These are phyloP conservation scores for Drosophila pegasa DNA, from an alignment of 2,888 invertebrate genomes.

Conservation along the genomic window DNA sequence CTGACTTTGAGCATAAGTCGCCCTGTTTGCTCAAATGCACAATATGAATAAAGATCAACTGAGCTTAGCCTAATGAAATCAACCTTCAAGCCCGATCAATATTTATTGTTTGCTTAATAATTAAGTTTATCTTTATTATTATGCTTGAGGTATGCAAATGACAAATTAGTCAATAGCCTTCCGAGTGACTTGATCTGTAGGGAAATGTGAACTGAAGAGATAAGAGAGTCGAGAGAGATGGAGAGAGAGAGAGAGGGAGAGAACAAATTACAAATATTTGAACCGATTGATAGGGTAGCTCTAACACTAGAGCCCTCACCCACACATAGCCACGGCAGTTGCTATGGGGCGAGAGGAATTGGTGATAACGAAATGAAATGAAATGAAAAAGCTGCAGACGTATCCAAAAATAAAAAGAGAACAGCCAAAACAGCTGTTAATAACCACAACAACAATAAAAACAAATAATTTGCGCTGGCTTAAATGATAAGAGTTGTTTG, in stretches of 20 bases:
- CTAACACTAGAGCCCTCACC: too few species aligned
- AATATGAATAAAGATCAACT: slow-evolving; percentile 29
- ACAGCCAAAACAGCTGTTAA: slow-evolving; percentile 15
- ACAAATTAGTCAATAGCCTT: background rate
- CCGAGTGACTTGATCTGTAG: background rate
- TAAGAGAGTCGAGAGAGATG: background rate
- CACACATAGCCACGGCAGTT: background rate
- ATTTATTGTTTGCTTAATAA: slow-evolving; percentile 7
- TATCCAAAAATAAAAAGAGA: slow-evolving; percentile 5
- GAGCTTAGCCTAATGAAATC: slow-evolving; percentile 9
- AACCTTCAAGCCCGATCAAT: slow-evolving; percentile 10
- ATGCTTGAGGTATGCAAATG: slow-evolving; percentile 7
- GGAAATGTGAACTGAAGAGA: background rate
- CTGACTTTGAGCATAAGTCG: slow-evolving; percentile 2
- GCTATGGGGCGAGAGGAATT: background rate
- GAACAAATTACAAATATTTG: background rate
- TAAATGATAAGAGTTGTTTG: slow-evolving; percentile 17
- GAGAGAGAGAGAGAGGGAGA: too few species aligned
- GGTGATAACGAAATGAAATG: background rate
- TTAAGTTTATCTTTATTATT: slow-evolving; percentile 4
- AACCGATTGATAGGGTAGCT: background rate
- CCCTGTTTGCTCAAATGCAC: slow-evolving; percentile 6
- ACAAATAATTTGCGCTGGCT: slow-evolving; percentile 6
- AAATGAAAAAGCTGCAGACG: background rate
- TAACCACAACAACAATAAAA: slow-evolving; percentile 1